A percentile compares a stretch with the other conserved stretches of the same genome.
phyloP scores from a whole-genome alignment of 30 jellyfish, hydroid and myxozoan species.

The Catostylus mosaicus region DNA sequence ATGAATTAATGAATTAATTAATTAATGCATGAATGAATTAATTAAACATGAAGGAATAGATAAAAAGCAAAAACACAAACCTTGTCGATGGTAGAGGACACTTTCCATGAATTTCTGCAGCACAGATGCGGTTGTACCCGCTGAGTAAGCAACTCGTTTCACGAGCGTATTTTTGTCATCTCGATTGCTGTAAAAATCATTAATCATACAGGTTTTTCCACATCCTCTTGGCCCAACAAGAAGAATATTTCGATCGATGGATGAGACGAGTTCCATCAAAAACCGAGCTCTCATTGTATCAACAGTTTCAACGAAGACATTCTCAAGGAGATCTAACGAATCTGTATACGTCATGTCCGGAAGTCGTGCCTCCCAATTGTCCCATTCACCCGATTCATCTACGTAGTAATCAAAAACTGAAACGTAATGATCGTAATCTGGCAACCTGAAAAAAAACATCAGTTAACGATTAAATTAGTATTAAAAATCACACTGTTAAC shows the following conservation, averaged over 20 bases:
- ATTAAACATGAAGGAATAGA: too few species aligned
- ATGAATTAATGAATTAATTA: too few species aligned
- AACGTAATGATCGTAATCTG: slow-evolving; percentile 83
- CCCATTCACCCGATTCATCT: slow-evolving; percentile 97
- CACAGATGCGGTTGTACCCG: slow-evolving; percentile 71
- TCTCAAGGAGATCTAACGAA: slow-evolving; percentile 71
- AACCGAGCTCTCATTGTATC: slow-evolving; percentile 75
- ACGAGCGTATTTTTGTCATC: slow-evolving; percentile 49
- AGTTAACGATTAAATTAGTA: too few species aligned
- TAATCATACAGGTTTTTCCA: slow-evolving; percentile 79
- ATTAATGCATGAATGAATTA: too few species aligned
- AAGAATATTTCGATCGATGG: slow-evolving; percentile 62
- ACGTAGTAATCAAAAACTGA: slow-evolving; percentile 88
- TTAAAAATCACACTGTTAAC: too few species aligned
- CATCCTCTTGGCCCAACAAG: slow-evolving; percentile 78
- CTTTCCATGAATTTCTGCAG: slow-evolving; percentile 77
- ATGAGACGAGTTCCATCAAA: slow-evolving; percentile 75
- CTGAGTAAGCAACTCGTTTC: slow-evolving; percentile 71
- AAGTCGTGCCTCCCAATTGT: slow-evolving; percentile 85
- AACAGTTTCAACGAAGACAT: slow-evolving; percentile 74
- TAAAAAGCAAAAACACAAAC: slow-evolving; percentile 19
- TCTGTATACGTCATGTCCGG: slow-evolving; percentile 70
- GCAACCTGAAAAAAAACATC: slow-evolving; percentile 46
- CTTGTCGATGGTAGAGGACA: slow-evolving; percentile 80
- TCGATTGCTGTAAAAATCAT: slow-evolving; percentile 64